These are phyloP conservation scores for Aspiorhynchus laticeps DNA, from an alignment of 2,113 vertebrate genomes.

Conservation along the genomic window DNA sequence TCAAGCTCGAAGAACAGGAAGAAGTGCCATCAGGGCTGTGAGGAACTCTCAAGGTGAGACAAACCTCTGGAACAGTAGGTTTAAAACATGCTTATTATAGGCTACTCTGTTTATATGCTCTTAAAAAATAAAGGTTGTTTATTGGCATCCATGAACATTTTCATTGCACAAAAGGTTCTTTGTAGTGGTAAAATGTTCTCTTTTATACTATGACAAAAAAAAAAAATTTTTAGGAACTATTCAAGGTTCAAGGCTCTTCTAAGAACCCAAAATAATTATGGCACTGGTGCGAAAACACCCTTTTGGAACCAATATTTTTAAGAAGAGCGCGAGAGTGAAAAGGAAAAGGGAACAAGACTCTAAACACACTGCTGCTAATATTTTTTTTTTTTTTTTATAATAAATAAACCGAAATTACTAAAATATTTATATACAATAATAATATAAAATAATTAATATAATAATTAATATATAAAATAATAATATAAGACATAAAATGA, in stretches of 20 bases:
- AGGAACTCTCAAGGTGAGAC: conserved; percentile 13
- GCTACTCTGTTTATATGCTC: background rate
- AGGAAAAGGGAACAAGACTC: no score
- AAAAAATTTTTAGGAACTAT: background rate
- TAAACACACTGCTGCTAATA: no score
- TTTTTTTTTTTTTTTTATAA: no score
- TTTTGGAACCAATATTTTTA: background rate
- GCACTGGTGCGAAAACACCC: background rate
- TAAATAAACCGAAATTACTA: no score
- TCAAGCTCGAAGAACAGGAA: background rate
- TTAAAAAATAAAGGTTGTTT: background rate
- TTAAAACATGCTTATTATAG: background rate
- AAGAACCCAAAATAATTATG: no score
- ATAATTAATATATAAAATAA: no score
- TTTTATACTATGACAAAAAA: background rate
- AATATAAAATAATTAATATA: no score
- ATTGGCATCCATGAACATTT: background rate
- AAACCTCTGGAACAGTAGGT: background rate
- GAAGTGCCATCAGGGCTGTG: background rate
- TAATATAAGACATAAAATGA: no score
- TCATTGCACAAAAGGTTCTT: background rate
- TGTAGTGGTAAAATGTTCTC: background rate
- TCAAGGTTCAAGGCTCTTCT: no score
- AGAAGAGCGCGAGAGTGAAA: no score
- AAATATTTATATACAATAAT: no score